These are phyloP conservation scores for Aptenodytes patagonicus DNA, from an alignment of 2,113 vertebrate species.

Conservation along the genomic window DNA sequence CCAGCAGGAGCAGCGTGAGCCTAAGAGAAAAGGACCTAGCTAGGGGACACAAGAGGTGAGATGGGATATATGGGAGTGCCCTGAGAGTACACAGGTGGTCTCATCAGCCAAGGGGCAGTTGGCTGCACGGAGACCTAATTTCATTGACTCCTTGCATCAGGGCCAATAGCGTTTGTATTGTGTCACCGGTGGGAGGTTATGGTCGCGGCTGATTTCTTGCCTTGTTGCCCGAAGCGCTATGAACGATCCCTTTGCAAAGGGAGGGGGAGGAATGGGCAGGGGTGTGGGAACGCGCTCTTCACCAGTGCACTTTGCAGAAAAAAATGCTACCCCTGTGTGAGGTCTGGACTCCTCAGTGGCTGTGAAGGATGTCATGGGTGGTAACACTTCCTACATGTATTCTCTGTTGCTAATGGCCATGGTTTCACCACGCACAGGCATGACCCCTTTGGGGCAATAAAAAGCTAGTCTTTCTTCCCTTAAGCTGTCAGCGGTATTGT, in stretches of 20 bases:
- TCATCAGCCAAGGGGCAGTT: background rate
- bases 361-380: slow-evolving; percentile 19
- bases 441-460: background rate
- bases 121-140: background rate
- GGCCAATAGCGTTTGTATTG: rapidly evolving
- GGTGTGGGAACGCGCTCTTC: background rate
- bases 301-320: background rate
- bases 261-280: background rate
- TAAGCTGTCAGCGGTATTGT: background rate
- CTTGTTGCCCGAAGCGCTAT: background rate
- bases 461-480: background rate
- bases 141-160: background rate
- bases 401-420: background rate
- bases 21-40: background rate
- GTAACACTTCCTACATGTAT: background rate
- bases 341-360: background rate
- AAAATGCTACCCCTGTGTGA: background rate
- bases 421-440: background rate
- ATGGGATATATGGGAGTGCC: background rate
- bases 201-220: background rate
- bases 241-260: background rate
- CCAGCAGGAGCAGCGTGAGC: background rate
- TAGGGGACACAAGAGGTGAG: background rate
- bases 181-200: background rate
- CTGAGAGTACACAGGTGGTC: background rate